phyloP scores from a whole-genome alignment of 2,113 vertebrate genomes.

The Odocoileus virginianus region DNA sequence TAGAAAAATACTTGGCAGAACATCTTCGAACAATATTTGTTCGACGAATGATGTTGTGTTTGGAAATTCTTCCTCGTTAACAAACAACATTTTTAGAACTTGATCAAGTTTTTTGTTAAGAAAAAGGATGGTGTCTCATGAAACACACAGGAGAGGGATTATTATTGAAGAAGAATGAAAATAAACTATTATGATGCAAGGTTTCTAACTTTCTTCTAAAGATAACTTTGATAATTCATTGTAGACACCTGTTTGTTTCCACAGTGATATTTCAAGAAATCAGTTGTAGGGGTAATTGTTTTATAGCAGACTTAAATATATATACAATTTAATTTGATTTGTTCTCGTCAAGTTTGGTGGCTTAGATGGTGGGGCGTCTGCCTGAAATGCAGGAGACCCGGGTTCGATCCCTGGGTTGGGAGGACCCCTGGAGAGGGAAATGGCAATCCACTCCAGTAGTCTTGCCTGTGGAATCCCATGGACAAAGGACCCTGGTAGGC shows the following conservation, averaged over 20 bases:
- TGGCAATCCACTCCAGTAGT: no score
- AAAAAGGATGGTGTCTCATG: not conserved
- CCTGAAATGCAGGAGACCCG: no score
- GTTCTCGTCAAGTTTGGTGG: no score
- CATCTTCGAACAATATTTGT: not conserved
- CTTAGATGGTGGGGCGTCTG: no score
- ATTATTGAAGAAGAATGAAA: not conserved
- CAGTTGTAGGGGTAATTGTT: not conserved
- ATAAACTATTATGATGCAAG: not conserved
- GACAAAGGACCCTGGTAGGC: no score
- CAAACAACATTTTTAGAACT: not conserved
- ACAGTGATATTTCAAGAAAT: not conserved
- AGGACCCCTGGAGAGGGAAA: no score
- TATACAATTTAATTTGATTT: no score
- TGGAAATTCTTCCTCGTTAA: not conserved
- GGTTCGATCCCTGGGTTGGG: no score
- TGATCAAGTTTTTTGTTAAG: not conserved
- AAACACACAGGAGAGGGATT: not conserved
- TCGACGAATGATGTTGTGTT: not conserved
- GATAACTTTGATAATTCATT: not conserved
- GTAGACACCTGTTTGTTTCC: not conserved
- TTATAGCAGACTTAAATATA: constrained; percentile 65
- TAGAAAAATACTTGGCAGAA: not conserved
- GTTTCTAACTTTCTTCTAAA: not conserved
- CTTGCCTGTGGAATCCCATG: no score